Evolutionary conservation across 2,113 vertebrate genomes (phyloP), one percentile per base, ranked within the genome.

Genomic region (Pluvianellus socialis): DNA sequence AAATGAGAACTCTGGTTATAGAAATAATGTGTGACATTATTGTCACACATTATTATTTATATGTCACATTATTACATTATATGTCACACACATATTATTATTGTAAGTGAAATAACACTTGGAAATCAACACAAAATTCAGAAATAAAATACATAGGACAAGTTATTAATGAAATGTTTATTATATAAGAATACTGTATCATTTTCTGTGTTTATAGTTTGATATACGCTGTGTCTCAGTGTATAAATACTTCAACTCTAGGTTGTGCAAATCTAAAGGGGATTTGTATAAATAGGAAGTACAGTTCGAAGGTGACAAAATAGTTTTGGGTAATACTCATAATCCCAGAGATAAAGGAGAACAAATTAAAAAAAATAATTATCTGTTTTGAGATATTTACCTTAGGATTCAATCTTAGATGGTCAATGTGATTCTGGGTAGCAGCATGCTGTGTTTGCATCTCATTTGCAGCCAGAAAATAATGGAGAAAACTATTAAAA

Each of bases 361-460:
- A 75, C 18, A 3, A 85, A 74, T 85, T 5, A 27, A 12, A 30
- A 47, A 72, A 27, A n/a, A 23, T 44, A 61, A 27, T 8, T 38
- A 42, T 1, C 1, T 72, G 7, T 45, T 94, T 56, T 47, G 66
- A 35, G 66, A 76, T 5, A 94, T 96, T 98, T 97, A 98, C 96
- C 35, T 98, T 97, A 61, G 80, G 80, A 90, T 94, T 94, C 44
- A 97, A 52, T 88, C 93, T 98, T 90, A 98, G 95, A 76, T 97
- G 94, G 89, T 98, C 97, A 56, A 13, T 98, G 21, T 95, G 93
- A 90, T 97, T 98, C 74, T 98, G 97, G 67, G 95, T 94, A 55
- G 98, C 97, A 71, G 96, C 95, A 56, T 97, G 96, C 90, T 97
- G 98, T 72, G 96, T 98, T 40, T 98, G 94, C 80, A 98, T 80